Base-by-base conservation (phyloP, 2,797 vertebrate species). In the Coracias cyanogaster region DNA sequence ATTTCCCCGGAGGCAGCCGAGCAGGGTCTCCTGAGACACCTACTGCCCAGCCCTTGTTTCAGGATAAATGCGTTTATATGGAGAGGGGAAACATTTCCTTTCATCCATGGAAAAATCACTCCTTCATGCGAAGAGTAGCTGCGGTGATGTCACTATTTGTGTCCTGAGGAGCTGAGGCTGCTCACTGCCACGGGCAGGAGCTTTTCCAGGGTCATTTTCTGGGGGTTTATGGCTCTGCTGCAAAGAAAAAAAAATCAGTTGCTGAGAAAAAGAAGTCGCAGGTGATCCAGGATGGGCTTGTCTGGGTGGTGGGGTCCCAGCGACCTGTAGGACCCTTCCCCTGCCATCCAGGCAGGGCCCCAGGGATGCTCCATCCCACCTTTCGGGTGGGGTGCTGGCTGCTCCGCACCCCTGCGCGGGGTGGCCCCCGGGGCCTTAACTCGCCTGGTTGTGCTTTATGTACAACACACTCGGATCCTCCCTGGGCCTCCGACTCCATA, bases 21-120 rank as follows among this genome's bases (percentile, higher is more conserved):
- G 7, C n/a, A 7, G 37, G 14, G 1, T 7, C 5, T 8, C 31
- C 11, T 0, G 1, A 39, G 35, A 18, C 1, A 1, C 41, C 17
- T 78, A 13, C 7, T 2, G 64, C 41, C 16, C 5, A 1, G 8
- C 6, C 19, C 12, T 61, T 12, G 3, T 35, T 62, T 74, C 24
- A 49, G 45, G 78, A 78, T 43, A 19, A 88, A 66, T 1, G 3
- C 21, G 2, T 89, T 71, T 37, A 7, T 61, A 25, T 9, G 45
- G 46, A 78, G 22, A 66, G 9, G 15, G 21, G 33, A 39, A 80
- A 48, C 17, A 6, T 41, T 65, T 41, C 49, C n/a, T 69, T 78
- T 51, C 62, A 39, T 18, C 8, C 2, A 1, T 0, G 7, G 64
- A 18, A 37, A 58, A 71, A 71, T 1, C 43, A 25, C 39, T 58